A percentile compares a stretch with the other conserved stretches of the same genome.
phyloP scores from a whole-genome alignment of 2,888 invertebrate genomes.

The Cantharis nigra region DNA sequence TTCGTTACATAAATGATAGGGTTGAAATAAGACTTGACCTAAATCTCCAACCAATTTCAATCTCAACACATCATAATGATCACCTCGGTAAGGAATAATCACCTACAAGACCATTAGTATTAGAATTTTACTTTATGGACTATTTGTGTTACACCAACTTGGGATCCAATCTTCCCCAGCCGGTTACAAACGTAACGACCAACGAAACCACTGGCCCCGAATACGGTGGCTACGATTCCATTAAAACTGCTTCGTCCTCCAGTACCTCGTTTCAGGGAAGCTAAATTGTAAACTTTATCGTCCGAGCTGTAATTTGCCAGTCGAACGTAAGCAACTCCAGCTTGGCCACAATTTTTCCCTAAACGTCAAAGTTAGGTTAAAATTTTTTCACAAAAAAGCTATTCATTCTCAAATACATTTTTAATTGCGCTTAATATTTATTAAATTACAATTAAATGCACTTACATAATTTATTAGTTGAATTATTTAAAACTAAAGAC shows the following conservation, averaged over 20 bases:
- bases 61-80: constrained; percentile 76
- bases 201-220: constrained; percentile 89
- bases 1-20: constrained; percentile 83
- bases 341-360: constrained; percentile 48
- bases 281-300: constrained; percentile 61
- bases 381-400: not conserved
- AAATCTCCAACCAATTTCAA: constrained; percentile 90
- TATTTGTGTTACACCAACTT: constrained; percentile 58
- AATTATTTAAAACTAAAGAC: not conserved
- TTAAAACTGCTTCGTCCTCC: constrained; percentile 96
- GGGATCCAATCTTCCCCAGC: constrained; percentile 84
- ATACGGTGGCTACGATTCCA: constrained; percentile 97
- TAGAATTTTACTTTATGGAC: constrained; percentile 18
- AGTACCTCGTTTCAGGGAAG: constrained; percentile 78
- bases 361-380: constrained; percentile 9
- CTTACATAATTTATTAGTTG: not conserved
- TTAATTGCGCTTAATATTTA: not conserved
- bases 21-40: constrained; percentile 91
- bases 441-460: not conserved
- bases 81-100: constrained; percentile 90
- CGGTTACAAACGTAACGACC: constrained; percentile 88
- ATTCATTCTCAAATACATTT: not conserved
- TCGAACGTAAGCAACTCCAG: constrained; percentile 48
- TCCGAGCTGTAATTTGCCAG: constrained; percentile 61
- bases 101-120: constrained; percentile 62